These are phyloP conservation scores for Drosophila meridionalis DNA, from an alignment of 2,888 invertebrate species.

Conservation along the genomic window DNA sequence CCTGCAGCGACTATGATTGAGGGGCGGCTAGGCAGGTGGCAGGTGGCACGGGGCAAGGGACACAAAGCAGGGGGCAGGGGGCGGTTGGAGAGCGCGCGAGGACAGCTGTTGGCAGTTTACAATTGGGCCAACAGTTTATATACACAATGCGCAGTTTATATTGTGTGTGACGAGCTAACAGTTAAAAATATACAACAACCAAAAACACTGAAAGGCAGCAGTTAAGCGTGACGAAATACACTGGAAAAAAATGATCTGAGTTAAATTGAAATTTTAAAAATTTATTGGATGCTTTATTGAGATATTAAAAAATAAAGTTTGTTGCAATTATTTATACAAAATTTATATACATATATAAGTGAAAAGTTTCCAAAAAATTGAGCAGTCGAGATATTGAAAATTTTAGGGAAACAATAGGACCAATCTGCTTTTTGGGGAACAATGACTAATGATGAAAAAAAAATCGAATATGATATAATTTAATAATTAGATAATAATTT, in stretches of 20 bases:
- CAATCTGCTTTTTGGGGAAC: too few relatives aligned
- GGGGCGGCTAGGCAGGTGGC: too few relatives aligned
- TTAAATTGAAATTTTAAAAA: background rate
- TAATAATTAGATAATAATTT: too few relatives aligned
- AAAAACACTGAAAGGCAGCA: background rate
- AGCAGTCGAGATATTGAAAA: too few relatives aligned
- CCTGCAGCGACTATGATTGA: slow-evolving; percentile 43
- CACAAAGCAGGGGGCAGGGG: background rate
- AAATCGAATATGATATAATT: too few relatives aligned
- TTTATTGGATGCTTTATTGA: background rate
- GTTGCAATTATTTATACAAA: too few relatives aligned
- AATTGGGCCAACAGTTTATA: slow-evolving; percentile 66
- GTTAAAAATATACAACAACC: slow-evolving; percentile 25
- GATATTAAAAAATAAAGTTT: too few relatives aligned
- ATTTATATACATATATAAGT: too few relatives aligned
- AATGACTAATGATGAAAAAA: too few relatives aligned
- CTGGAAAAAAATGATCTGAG: background rate
- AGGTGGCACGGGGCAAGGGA: background rate
- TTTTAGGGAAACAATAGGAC: too few relatives aligned
- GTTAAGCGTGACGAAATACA: slow-evolving; percentile 10
- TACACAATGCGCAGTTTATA: slow-evolving; percentile 59
- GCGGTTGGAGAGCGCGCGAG: background rate
- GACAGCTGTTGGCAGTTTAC: slow-evolving; percentile 57
- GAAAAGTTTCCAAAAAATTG: too few relatives aligned
- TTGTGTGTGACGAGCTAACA: slow-evolving; percentile 46